Percentiles rank a stretch among this genome's conserved stretches.
These are phyloP conservation scores for Scaptomyza graminum DNA, from an alignment of 1,140 invertebrate species.

Conservation along the genomic window DNA sequence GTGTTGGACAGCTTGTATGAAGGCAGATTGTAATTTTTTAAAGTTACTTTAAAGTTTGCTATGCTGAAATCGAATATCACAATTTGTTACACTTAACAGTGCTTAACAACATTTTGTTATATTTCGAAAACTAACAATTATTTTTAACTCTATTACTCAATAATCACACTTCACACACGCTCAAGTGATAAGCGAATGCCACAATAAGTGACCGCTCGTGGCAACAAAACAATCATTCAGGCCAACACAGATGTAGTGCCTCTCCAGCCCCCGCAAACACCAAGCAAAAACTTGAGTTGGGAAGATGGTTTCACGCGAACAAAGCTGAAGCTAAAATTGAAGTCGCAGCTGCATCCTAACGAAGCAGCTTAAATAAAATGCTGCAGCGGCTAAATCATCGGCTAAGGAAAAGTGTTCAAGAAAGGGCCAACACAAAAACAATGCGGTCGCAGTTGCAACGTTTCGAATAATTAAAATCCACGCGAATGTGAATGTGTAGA, in stretches of 20 bases:
- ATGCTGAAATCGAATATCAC: neutral
- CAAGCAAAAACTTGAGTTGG: constrained; percentile 47
- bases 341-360: constrained; percentile 26
- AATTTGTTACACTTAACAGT: too few species aligned
- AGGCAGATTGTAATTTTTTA: neutral
- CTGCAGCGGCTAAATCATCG: constrained; percentile 20
- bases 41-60: too few species aligned
- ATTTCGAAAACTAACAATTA: constrained; percentile 8
- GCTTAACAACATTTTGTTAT: neutral
- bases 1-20: constrained; percentile 3
- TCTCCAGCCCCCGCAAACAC: constrained; percentile 6
- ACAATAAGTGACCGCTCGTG: constrained; percentile 10
- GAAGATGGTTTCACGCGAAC: constrained; percentile 55
- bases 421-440: constrained; percentile 4
- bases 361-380: constrained; percentile 24
- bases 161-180: constrained; percentile 12
- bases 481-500: constrained; percentile 53
- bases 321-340: constrained; percentile 38
- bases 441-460: constrained; percentile 30
- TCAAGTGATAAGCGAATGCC: constrained; percentile 8
- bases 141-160: constrained; percentile 17
- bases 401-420: neutral
- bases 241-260: constrained; percentile 38
- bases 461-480: constrained; percentile 43
- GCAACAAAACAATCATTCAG: constrained; percentile 34